Base-by-base conservation (phyloP, 2,797 vertebrate species). In the Crax fasciolata region DNA sequence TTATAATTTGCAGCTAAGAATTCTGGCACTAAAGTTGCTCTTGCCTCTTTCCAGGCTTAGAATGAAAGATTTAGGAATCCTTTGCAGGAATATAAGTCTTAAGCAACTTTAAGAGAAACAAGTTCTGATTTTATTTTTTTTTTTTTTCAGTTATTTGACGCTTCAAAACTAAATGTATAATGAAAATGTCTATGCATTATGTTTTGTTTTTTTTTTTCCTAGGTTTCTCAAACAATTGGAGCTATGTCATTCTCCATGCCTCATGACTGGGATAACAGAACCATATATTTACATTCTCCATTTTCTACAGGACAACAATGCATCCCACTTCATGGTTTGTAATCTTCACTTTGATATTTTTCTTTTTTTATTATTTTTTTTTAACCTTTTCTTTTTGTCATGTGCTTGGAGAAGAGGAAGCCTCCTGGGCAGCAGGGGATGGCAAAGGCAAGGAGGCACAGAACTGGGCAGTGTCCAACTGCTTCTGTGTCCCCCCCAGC, bases 181-280 rank as follows among this genome's bases (percentile, higher is more conserved):
- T 89, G 65, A 86, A 43, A 76, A 44, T 32, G 30, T 12, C 46
- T 32, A 0, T 44, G 44, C 9, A 17, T 23, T 38, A 38, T 92
- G 9, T 65, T 90, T 76, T 46, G 4, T n/a, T 76, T 94, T 54
- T 93, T 75, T 80, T 78, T 54, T 57, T 90, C 52, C 39, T 95
- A 99, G 98, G 98, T 98, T 76, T 98, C 97, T 93, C 97, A 97
- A 61, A 98, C 98, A 91, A 95, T 97, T 80, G 98, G 97, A 95
- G 93, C 96, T 28, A 96, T 93, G 95, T 94, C 94, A 27, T 95
- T 96, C 93, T 90, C 92, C 93, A 82, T 90, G 87, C 90, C 70
- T 78, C 91, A 61, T 39, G 74, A 75, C 52, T 93, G 90, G 90
- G 94, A 96, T 72, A 95, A 84, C 68, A 87, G 95, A 95, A 87